phyloP scores from a whole-genome alignment of 2,113 vertebrate genomes.

The Ranitomeya imitator region DNA sequence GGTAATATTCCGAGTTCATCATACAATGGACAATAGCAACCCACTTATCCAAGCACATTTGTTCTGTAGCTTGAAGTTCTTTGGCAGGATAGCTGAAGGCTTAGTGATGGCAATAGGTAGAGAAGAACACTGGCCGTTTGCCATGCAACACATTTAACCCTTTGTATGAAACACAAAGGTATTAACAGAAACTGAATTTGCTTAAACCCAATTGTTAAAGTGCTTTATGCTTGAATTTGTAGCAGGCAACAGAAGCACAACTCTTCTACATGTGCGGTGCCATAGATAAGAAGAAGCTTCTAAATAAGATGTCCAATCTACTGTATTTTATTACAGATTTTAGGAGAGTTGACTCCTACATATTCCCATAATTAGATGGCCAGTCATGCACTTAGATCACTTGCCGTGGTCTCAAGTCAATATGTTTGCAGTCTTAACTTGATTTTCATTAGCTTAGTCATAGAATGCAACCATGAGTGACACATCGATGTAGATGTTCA shows the following conservation, averaged over 20 bases:
- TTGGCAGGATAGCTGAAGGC: conserved; percentile 28
- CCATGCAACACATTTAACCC: conserved; percentile 36
- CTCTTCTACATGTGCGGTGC: background rate
- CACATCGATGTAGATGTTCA: too few species aligned
- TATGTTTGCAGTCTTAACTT: background rate
- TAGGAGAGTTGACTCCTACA: too few species aligned
- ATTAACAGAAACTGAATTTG: background rate
- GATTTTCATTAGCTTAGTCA: background rate
- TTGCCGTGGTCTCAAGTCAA: background rate
- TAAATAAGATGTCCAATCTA: background rate
- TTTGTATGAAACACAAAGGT: background rate
- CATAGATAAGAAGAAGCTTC: too few species aligned
- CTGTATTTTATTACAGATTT: too few species aligned
- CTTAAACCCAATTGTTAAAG: background rate
- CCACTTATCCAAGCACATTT: conserved; percentile 37
- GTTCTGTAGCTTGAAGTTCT: conserved; percentile 33
- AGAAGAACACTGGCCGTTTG: conserved; percentile 29
- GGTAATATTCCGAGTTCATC: conserved; percentile 40
- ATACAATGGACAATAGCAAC: conserved; percentile 32
- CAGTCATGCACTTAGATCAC: background rate
- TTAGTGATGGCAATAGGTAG: conserved; percentile 23
- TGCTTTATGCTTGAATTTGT: background rate
- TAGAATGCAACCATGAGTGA: background rate
- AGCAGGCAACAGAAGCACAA: background rate
- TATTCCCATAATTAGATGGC: too few species aligned